Evolutionary conservation across 2,888 invertebrate genomes (phyloP).

Genomic region (Sclerodermus sp.): DNA sequence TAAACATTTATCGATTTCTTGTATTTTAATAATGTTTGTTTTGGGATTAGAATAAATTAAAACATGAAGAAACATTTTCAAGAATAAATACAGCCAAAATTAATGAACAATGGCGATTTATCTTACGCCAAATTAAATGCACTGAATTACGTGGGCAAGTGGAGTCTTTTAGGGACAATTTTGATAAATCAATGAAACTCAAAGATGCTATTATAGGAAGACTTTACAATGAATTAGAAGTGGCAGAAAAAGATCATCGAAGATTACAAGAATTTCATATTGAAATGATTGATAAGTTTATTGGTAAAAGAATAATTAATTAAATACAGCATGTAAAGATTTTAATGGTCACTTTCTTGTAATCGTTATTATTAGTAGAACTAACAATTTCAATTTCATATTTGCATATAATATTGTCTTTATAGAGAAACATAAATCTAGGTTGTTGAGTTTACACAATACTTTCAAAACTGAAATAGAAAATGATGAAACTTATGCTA

Average conservation of each 20-base stretch:
- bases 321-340: neutral
- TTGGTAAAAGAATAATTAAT: conserved; percentile 60
- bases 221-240: conserved; percentile 68
- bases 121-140: conserved; percentile 75
- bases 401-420: conserved; percentile 11
- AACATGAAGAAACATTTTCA: conserved; percentile 77
- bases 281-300: conserved; percentile 69
- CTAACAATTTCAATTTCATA: neutral
- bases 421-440: conserved; percentile 63
- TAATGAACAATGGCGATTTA: conserved; percentile 81
- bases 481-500: conserved; percentile 58
- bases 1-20: conserved; percentile 5
- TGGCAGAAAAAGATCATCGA: conserved; percentile 74
- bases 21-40: conserved; percentile 5
- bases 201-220: conserved; percentile 70
- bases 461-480: conserved; percentile 64
- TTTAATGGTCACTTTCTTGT: neutral
- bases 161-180: conserved; percentile 64
- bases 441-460: conserved; percentile 62
- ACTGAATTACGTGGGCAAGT: conserved; percentile 73
- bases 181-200: conserved; percentile 66
- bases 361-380: neutral
- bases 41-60: conserved; percentile 73
- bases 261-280: conserved; percentile 74
- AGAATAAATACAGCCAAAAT: conserved; percentile 81